A percentile compares a stretch with the other conserved stretches of the same genome.
Evolutionary conservation across 2,888 invertebrate genomes (phyloP).

Genomic region (Pyrrhia umbra): DNA sequence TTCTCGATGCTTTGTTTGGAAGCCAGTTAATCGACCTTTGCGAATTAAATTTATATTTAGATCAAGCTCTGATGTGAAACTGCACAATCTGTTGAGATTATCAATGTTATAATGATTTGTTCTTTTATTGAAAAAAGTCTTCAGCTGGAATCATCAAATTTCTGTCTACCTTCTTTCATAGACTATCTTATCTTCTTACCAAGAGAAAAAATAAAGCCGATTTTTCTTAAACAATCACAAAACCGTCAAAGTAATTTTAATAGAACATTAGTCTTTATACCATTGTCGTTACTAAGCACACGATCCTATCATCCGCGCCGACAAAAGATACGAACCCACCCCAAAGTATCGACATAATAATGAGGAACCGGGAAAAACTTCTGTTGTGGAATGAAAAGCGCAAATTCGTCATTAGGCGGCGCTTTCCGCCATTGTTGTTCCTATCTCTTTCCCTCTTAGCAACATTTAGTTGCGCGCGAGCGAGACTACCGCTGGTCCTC

Average conservation of each 20-base stretch:
- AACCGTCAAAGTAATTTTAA: slow-evolving; percentile 62
- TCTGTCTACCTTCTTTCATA: background rate
- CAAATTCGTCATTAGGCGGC: slow-evolving; percentile 91
- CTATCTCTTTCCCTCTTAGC: slow-evolving; percentile 72
- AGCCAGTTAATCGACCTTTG: slow-evolving; percentile 56
- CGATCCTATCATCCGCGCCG: slow-evolving; percentile 83
- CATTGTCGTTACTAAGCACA: slow-evolving; percentile 78
- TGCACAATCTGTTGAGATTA: slow-evolving; percentile 7
- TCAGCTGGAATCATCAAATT: background rate
- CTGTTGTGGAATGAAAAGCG: slow-evolving; percentile 90
- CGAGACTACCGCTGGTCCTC: slow-evolving; percentile 85
- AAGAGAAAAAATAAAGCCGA: slow-evolving; percentile 58
- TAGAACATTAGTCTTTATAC: slow-evolving; percentile 72
- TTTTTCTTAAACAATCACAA: slow-evolving; percentile 60
- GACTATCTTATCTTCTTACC: too few species aligned
- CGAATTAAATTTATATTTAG: slow-evolving; percentile 48
- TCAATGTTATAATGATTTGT: background rate
- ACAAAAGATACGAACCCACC: slow-evolving; percentile 85
- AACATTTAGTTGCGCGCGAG: slow-evolving; percentile 67
- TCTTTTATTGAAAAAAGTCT: too few species aligned
- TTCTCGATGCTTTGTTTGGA: slow-evolving; percentile 44
- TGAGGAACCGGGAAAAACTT: slow-evolving; percentile 90
- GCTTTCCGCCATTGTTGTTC: slow-evolving; percentile 88
- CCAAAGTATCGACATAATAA: slow-evolving; percentile 89
- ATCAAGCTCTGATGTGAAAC: slow-evolving; percentile 33